Evolutionary conservation across 2,888 invertebrate species (phyloP).

Genomic region (Podotricha telesiphe): DNA sequence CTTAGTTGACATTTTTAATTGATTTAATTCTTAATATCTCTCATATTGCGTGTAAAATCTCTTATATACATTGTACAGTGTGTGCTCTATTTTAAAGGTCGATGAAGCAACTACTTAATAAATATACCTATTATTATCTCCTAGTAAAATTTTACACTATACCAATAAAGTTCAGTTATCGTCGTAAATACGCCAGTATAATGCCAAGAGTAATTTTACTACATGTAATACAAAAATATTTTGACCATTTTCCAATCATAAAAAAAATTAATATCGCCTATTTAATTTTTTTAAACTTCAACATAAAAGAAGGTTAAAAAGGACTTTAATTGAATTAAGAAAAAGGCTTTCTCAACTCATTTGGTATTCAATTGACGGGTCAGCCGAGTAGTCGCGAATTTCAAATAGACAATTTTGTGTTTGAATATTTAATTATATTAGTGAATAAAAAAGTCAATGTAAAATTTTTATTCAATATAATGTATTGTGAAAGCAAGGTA

Average conservation of each 20-base stretch:
- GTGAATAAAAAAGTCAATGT: not conserved
- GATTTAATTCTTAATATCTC: no score
- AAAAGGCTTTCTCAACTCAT: constrained; percentile 36
- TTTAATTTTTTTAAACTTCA: constrained; percentile 9
- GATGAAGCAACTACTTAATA: no score
- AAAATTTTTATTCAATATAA: not conserved
- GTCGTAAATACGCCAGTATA: no score
- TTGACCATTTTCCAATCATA: not conserved
- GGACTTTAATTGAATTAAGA: constrained; percentile 37
- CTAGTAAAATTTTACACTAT: no score
- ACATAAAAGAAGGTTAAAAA: constrained; percentile 30
- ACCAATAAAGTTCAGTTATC: no score
- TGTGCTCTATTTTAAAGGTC: no score
- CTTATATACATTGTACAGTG: no score
- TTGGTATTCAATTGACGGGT: constrained; percentile 39
- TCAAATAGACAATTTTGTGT: constrained; percentile 37
- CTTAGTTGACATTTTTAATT: no score
- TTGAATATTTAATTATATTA: constrained; percentile 36
- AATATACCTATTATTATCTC: no score
- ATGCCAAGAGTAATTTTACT: no score
- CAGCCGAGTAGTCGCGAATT: constrained; percentile 35
- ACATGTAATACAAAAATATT: not conserved
- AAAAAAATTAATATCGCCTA: not conserved
- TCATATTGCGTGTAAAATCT: no score
- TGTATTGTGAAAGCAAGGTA: no score